Evolutionary conservation across 2,797 vertebrate genomes (phyloP).

Genomic region (Sebastes paucispinis): DNA sequence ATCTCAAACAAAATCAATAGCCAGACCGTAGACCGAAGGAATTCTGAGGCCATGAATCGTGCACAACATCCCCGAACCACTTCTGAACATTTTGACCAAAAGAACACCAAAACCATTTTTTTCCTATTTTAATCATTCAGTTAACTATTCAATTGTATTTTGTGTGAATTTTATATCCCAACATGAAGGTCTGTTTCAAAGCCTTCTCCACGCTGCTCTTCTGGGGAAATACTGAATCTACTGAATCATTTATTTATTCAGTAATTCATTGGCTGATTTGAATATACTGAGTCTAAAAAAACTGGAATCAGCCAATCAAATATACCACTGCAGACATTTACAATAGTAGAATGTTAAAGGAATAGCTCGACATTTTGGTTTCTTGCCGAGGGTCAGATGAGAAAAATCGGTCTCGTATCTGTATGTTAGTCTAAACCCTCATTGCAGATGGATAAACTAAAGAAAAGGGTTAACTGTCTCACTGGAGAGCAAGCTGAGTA

Average conservation of each 20-base stretch:
- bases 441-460: too few relatives aligned
- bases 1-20: conserved; percentile 11
- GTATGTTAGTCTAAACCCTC: too few relatives aligned
- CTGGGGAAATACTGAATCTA: not conserved
- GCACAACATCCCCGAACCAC: not conserved
- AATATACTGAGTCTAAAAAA: not conserved
- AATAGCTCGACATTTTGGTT: not conserved
- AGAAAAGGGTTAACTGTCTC: too few relatives aligned
- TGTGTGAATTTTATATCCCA: not conserved
- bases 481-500: too few relatives aligned
- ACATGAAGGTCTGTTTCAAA: not conserved
- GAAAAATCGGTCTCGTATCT: not conserved
- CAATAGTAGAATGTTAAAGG: not conserved
- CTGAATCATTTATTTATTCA: not conserved
- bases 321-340: not conserved
- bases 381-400: not conserved
- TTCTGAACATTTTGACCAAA: not conserved
- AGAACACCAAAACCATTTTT: not conserved
- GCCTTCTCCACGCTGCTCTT: not conserved
- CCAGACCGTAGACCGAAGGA: not conserved
- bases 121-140: not conserved
- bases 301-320: not conserved
- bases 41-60: not conserved
- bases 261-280: not conserved
- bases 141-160: not conserved